phyloP scores from a whole-genome alignment of 2,888 invertebrate species.

The Rhagonycha fulva region DNA sequence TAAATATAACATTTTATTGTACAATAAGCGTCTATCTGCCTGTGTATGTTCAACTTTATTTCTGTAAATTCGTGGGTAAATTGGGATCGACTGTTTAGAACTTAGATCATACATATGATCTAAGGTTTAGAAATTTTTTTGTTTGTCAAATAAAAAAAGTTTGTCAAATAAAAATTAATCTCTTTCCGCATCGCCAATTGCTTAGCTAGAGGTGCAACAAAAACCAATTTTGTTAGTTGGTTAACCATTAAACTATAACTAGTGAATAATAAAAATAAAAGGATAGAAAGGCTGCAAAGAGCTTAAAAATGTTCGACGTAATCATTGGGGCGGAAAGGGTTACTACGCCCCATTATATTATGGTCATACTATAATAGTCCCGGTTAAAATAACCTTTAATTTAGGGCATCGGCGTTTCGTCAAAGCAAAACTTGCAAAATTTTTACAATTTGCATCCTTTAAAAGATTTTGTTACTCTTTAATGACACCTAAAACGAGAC shows the following conservation, averaged over 20 bases:
- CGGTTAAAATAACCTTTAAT: background rate
- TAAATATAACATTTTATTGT: no score
- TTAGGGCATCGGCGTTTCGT: background rate
- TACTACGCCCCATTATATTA: conserved; percentile 1
- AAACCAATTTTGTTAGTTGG: conserved; percentile 14
- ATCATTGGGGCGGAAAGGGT: conserved; percentile 25
- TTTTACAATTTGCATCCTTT: background rate
- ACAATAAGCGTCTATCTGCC: no score
- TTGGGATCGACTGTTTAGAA: no score
- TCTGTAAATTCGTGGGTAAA: background rate
- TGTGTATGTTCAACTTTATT: background rate
- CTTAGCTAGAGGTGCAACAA: conserved; percentile 15
- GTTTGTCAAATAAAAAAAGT: no score
- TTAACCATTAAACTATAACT: conserved; percentile 24
- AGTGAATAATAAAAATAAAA: conserved; percentile 19
- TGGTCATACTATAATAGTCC: background rate
- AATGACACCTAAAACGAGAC: background rate
- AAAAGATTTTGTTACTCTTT: background rate
- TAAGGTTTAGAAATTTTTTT: no score
- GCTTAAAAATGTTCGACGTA: conserved; percentile 17
- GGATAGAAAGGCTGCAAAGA: conserved; percentile 10
- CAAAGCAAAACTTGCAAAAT: background rate
- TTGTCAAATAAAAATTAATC: background rate
- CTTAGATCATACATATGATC: no score
- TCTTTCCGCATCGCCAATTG: background rate